Conservation (phyloP, 1,140 invertebrate genomes). For the Psix sp. region DNA sequence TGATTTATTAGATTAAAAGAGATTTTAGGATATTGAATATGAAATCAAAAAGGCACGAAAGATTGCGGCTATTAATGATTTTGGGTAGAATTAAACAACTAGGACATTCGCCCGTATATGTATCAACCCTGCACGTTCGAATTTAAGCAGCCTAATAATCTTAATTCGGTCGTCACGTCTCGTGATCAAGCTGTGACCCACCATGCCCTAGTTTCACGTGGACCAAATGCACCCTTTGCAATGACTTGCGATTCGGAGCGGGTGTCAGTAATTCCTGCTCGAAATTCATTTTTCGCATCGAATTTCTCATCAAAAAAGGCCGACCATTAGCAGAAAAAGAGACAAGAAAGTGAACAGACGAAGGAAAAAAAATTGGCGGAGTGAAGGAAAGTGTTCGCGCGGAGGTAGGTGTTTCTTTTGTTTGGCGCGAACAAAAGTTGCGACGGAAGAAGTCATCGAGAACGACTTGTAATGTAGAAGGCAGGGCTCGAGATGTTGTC, state of each 20-base stretch:
- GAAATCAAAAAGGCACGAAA: no score
- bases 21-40: no score
- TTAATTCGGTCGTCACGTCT: conserved; percentile 25
- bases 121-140: conserved; percentile 19
- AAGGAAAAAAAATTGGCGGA: conserved; percentile 6
- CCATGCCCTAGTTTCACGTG: conserved; percentile 18
- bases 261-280: neutral
- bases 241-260: conserved; percentile 1
- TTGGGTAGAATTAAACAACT: conserved; percentile 27
- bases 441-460: conserved; percentile 49
- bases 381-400: conserved; percentile 8
- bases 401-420: conserved; percentile 40
- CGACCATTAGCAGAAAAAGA: conserved; percentile 8
- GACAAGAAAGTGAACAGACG: neutral
- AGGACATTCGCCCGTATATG: conserved; percentile 20
- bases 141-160: conserved; percentile 44
- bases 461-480: conserved; percentile 44
- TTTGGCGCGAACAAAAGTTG: conserved; percentile 53
- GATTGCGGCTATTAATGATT: no score
- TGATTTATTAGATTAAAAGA: no score
- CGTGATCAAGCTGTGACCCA: conserved; percentile 16
- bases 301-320: conserved; percentile 14
- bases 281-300: conserved; percentile 30
- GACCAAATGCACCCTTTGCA: conserved; percentile 3
- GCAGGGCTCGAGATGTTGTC: conserved; percentile 26